These are phyloP conservation scores for Agapostemon virescens DNA, from an alignment of 2,888 invertebrate species.

Conservation along the genomic window DNA sequence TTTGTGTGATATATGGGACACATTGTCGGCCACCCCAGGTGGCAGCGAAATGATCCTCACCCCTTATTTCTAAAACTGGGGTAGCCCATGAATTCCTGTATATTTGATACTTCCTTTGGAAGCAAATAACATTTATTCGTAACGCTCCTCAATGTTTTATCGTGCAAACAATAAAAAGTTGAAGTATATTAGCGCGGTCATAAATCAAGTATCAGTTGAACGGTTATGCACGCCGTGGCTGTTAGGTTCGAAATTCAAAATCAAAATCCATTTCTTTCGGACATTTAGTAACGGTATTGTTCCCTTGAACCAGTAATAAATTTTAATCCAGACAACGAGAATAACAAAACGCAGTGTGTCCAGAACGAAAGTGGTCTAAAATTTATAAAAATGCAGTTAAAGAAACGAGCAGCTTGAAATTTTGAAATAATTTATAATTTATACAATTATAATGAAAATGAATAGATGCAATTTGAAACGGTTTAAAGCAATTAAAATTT, in stretches of 20 bases:
- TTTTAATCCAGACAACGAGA: neutral
- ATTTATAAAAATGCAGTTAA: neutral
- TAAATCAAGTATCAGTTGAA: neutral
- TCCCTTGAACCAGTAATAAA: neutral
- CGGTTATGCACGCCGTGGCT: neutral
- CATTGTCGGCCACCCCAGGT: constrained; percentile 13
- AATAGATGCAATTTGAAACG: too few relatives aligned
- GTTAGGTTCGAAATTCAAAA: neutral
- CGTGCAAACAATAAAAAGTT: neutral
- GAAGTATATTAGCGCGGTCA: neutral
- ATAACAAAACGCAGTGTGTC: neutral
- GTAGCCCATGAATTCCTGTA: neutral
- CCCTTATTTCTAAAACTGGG: constrained; percentile 1
- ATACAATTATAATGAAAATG: too few relatives aligned
- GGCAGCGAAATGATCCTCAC: neutral
- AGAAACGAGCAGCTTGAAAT: neutral
- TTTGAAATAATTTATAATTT: neutral
- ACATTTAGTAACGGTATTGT: neutral
- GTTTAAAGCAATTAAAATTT: too few relatives aligned
- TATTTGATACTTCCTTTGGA: neutral
- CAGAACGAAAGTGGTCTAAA: neutral
- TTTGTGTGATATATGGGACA: neutral
- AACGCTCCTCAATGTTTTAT: constrained; percentile 5
- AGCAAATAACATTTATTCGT: neutral
- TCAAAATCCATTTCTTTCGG: neutral